Conservation (phyloP, 2,797 vertebrate species). For the Enteromius anoplus region DNA sequence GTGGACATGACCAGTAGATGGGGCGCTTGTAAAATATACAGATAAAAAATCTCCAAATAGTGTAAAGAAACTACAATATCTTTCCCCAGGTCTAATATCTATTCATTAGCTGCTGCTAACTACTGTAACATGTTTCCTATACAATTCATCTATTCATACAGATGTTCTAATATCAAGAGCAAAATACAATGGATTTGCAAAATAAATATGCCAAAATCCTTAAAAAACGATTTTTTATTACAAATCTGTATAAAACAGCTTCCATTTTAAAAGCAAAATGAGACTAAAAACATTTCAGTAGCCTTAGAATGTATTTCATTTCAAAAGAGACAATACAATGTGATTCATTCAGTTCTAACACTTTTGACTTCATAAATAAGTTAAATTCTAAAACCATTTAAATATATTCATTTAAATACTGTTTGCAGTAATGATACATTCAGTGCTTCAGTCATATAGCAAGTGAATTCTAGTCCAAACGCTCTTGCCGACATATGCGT, state of each 20-base stretch:
- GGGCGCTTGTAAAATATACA: slow-evolving; percentile 37
- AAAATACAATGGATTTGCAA: not conserved
- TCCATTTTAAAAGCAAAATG: not conserved
- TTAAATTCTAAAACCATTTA: slow-evolving; percentile 17
- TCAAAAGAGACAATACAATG: not conserved
- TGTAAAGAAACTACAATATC: no score
- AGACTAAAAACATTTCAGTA: no score
- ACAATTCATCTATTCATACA: not conserved
- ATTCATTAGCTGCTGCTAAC: not conserved
- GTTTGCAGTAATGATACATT: slow-evolving; percentile 4
- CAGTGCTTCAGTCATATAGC: not conserved
- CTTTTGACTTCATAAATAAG: not conserved
- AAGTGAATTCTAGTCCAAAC: not conserved
- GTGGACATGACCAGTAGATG: slow-evolving; percentile 46
- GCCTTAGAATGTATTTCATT: not conserved
- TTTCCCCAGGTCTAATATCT: not conserved
- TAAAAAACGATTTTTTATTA: slow-evolving; percentile 14
- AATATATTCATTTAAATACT: slow-evolving; percentile 46
- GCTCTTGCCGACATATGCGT: not conserved
- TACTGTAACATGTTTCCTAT: not conserved
- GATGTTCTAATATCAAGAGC: not conserved
- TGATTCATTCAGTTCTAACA: not conserved
- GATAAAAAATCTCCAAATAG: no score
- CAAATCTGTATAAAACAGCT: not conserved
- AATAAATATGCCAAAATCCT: slow-evolving; percentile 1